Evolutionary conservation across 2,888 invertebrate genomes (phyloP).

Genomic region (Rhaphigaster nebulosa): DNA sequence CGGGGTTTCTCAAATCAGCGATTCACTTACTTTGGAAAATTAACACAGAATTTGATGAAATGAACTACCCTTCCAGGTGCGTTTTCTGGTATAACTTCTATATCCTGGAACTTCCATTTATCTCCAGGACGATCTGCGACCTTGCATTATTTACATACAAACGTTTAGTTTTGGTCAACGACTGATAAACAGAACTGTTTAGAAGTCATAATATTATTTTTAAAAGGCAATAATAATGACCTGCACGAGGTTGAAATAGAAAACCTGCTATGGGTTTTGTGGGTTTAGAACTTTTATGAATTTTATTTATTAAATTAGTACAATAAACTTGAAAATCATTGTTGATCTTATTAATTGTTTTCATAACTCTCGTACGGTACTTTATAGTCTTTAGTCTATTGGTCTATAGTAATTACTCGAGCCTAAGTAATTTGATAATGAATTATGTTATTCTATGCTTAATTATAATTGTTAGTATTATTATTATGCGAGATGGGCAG

Average conservation of each 20-base stretch:
- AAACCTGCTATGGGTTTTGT: background rate
- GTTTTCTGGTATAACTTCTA: background rate
- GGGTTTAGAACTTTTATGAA: background rate
- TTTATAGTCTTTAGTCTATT: too few relatives aligned
- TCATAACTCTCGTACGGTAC: too few relatives aligned
- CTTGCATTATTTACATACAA: background rate
- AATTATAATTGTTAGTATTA: too few relatives aligned
- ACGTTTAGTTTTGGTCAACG: background rate
- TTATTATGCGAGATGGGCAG: too few relatives aligned
- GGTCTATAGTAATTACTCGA: too few relatives aligned
- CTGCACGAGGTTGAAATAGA: background rate
- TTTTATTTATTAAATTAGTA: background rate
- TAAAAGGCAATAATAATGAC: background rate
- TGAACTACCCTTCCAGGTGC: background rate
- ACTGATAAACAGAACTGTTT: background rate
- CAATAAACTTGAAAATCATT: too few relatives aligned
- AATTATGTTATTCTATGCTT: too few relatives aligned
- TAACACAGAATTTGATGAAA: too few relatives aligned
- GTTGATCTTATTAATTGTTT: too few relatives aligned
- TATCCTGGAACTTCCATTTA: background rate
- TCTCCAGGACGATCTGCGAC: background rate
- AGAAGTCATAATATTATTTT: background rate
- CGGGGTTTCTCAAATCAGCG: too few relatives aligned
- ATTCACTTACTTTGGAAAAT: too few relatives aligned
- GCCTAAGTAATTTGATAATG: too few relatives aligned